These are phyloP conservation scores for Pemphigus obesinymphae DNA, from an alignment of 1,140 invertebrate species.

Conservation along the genomic window DNA sequence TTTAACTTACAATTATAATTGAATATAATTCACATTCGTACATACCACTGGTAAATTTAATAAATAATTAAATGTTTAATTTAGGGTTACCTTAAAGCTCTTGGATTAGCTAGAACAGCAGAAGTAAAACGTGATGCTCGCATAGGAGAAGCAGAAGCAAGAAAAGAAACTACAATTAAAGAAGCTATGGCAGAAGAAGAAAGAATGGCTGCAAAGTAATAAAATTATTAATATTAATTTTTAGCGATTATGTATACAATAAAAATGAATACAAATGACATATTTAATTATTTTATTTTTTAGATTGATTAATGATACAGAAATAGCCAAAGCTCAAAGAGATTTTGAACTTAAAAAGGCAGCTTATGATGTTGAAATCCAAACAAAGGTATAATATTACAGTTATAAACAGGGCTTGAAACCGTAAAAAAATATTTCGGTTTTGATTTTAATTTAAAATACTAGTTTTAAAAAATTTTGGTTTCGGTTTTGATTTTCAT, in stretches of 20 bases:
- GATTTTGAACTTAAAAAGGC: constrained; percentile 98
- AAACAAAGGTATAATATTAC: constrained; percentile 69
- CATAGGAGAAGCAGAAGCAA: constrained; percentile 93
- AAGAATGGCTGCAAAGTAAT: constrained; percentile 71
- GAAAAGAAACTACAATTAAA: constrained; percentile 79
- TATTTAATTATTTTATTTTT: constrained; percentile 38
- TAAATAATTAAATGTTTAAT: constrained; percentile 47
- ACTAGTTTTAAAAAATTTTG: no score
- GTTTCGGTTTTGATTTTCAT: no score
- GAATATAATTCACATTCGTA: no score
- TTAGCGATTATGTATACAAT: neutral
- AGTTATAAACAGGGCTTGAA: no score
- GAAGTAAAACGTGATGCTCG: constrained; percentile 94
- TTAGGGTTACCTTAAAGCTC: constrained; percentile 88
- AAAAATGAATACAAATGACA: neutral
- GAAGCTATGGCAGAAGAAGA: constrained; percentile 95
- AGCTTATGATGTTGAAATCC: constrained; percentile 93
- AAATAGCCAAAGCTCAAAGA: constrained; percentile 91
- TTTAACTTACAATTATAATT: no score
- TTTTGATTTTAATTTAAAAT: no score
- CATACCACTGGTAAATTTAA: neutral
- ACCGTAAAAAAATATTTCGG: no score
- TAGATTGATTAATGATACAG: constrained; percentile 86
- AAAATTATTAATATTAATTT: neutral
- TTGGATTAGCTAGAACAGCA: constrained; percentile 93